Conservation (phyloP, 2,888 invertebrate genomes). For the Leptura quadrifasciata region DNA sequence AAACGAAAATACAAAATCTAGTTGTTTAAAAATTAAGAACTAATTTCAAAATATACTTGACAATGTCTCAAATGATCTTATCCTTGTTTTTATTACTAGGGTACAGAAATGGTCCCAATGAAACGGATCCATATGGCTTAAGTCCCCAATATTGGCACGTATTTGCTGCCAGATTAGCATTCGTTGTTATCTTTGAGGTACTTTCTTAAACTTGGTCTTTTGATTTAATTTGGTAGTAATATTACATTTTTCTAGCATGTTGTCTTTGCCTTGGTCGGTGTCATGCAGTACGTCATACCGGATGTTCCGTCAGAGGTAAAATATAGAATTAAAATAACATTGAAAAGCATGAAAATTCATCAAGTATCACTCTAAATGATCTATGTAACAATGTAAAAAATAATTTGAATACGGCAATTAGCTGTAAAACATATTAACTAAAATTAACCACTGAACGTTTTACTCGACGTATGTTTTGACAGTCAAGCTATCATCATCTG, state of each 20-base stretch:
- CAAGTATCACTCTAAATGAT: too few species aligned
- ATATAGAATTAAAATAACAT: background rate
- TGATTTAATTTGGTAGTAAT: constrained; percentile 11
- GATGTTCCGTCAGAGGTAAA: constrained; percentile 85
- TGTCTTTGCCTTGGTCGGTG: constrained; percentile 90
- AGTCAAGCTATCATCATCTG: too few species aligned
- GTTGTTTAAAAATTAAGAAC: too few species aligned
- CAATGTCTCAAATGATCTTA: background rate
- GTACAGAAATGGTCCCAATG: constrained; percentile 82
- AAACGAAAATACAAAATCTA: too few species aligned
- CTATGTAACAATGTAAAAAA: too few species aligned
- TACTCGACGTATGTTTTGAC: too few species aligned
- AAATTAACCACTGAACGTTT: too few species aligned
- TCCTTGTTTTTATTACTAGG: constrained; percentile 53
- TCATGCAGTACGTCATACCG: constrained; percentile 93
- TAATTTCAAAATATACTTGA: too few species aligned
- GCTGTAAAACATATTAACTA: too few species aligned
- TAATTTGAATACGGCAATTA: too few species aligned
- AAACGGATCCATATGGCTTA: constrained; percentile 83
- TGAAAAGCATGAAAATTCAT: too few species aligned
- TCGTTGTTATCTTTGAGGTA: constrained; percentile 96
- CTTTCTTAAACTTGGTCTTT: constrained; percentile 39
- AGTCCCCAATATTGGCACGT: constrained; percentile 97
- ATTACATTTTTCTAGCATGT: constrained; percentile 79
- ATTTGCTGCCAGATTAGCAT: constrained; percentile 93